These are phyloP conservation scores for Caenorhabditis imperialis DNA, from an alignment of 2,888 invertebrate species.

Conservation along the genomic window DNA sequence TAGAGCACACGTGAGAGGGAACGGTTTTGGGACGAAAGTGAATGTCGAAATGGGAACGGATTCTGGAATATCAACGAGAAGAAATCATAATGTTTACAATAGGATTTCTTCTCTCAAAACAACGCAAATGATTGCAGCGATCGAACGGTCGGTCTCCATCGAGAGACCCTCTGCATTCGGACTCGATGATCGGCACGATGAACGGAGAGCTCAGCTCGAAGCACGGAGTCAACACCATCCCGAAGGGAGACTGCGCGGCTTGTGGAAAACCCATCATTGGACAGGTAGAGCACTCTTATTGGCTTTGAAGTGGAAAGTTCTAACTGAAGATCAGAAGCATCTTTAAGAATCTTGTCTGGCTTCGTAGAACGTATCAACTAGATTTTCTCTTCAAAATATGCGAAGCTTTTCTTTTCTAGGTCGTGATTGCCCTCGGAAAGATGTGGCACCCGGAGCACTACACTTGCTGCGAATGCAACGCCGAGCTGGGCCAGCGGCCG, in stretches of 20 bases:
- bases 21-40: too few species aligned
- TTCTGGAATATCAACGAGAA: too few species aligned
- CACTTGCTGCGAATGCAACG: conserved; percentile 95
- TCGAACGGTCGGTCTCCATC: conserved; percentile 66
- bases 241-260: conserved; percentile 98
- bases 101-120: background rate
- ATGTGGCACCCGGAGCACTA: conserved; percentile 99
- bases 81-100: background rate
- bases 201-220: conserved; percentile 82
- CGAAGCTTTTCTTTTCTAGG: conserved; percentile 80
- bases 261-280: conserved; percentile 99
- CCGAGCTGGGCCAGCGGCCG: conserved; percentile 95
- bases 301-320: background rate
- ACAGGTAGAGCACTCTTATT: conserved; percentile 82
- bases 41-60: too few species aligned
- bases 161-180: conserved; percentile 77
- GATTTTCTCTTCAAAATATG: background rate
- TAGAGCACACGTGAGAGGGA: too few species aligned
- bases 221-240: conserved; percentile 97
- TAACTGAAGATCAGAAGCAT: background rate
- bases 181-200: conserved; percentile 90
- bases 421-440: conserved; percentile 95
- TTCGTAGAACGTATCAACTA: too few species aligned
- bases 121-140: conserved; percentile 22
- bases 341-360: background rate